Conservation (phyloP, 1,140 invertebrate genomes). For the Triops cancriformis region DNA sequence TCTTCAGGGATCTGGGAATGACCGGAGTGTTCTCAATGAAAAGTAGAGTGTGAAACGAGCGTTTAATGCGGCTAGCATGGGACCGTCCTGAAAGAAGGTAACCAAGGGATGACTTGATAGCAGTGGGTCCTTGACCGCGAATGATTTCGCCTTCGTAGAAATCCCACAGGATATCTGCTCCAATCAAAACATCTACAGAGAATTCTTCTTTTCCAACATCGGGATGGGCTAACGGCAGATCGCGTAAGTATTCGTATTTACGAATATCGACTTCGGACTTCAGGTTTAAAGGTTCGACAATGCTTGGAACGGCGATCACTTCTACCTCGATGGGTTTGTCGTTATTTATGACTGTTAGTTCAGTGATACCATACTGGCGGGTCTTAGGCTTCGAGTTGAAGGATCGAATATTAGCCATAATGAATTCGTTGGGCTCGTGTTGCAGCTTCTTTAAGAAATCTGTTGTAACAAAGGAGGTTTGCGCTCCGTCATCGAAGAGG, state of each 20-base stretch:
- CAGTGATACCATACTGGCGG: not conserved
- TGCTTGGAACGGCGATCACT: not conserved
- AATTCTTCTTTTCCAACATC: not conserved
- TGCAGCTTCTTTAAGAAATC: not conserved
- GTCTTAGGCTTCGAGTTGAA: not conserved
- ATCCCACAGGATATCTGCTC: not conserved
- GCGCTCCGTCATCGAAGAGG: not conserved
- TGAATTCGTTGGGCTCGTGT: not conserved
- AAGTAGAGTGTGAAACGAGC: not conserved
- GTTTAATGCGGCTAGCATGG: not conserved
- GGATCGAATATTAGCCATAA: not conserved
- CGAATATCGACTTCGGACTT: not conserved
- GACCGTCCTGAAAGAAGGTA: slow-evolving; percentile 3
- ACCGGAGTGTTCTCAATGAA: not conserved
- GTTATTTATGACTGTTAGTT: not conserved
- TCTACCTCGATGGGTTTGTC: not conserved
- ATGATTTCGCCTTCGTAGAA: not conserved
- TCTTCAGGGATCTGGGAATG: not conserved
- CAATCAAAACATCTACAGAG: slow-evolving; percentile 19
- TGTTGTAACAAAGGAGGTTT: too few relatives aligned
- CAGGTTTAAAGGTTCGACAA: not conserved
- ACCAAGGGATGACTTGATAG: not conserved
- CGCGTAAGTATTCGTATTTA: not conserved
- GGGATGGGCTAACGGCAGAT: slow-evolving; percentile 14
- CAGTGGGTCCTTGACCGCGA: not conserved